Conservation (phyloP, 2,888 invertebrate genomes). For the Lampropteryx suffumata region DNA sequence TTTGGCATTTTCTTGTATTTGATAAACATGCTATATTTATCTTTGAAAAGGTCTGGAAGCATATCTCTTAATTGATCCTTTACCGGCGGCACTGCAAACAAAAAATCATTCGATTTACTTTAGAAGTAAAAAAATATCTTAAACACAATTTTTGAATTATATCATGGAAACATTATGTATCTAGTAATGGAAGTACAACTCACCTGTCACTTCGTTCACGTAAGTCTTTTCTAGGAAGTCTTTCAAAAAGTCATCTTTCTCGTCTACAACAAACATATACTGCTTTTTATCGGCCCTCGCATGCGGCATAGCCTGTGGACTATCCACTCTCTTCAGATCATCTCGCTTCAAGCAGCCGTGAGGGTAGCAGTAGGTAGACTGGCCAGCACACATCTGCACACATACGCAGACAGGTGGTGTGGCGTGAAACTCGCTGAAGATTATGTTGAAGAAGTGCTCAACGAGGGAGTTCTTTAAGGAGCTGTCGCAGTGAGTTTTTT, state of each 20-base stretch:
- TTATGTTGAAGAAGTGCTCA: slow-evolving; percentile 67
- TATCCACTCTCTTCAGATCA: slow-evolving; percentile 36
- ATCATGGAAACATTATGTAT: too few relatives aligned
- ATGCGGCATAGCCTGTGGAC: slow-evolving; percentile 25
- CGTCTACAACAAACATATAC: slow-evolving; percentile 49
- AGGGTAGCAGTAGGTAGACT: slow-evolving; percentile 70
- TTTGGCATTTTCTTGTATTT: slow-evolving; percentile 61
- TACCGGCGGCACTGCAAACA: slow-evolving; percentile 13
- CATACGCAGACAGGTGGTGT: slow-evolving; percentile 65
- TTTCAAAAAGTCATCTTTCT: slow-evolving; percentile 45
- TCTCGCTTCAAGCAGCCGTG: slow-evolving; percentile 60
- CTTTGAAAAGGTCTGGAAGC: slow-evolving; percentile 54
- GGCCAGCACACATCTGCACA: slow-evolving; percentile 48
- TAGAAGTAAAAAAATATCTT: too few relatives aligned
- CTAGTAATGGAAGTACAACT: too few relatives aligned
- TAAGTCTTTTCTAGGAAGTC: slow-evolving; percentile 44
- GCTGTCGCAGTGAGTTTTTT: slow-evolving; percentile 43
- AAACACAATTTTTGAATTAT: too few relatives aligned
- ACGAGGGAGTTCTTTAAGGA: slow-evolving; percentile 45
- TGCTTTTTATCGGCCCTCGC: slow-evolving; percentile 38
- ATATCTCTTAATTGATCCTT: slow-evolving; percentile 6
- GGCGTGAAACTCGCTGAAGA: slow-evolving; percentile 64
- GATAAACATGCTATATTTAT: slow-evolving; percentile 53
- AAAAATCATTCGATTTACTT: background rate
- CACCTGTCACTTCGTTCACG: slow-evolving; percentile 35